phyloP scores from a whole-genome alignment of 2,113 vertebrate genomes.

The Laterallus jamaicensis region DNA sequence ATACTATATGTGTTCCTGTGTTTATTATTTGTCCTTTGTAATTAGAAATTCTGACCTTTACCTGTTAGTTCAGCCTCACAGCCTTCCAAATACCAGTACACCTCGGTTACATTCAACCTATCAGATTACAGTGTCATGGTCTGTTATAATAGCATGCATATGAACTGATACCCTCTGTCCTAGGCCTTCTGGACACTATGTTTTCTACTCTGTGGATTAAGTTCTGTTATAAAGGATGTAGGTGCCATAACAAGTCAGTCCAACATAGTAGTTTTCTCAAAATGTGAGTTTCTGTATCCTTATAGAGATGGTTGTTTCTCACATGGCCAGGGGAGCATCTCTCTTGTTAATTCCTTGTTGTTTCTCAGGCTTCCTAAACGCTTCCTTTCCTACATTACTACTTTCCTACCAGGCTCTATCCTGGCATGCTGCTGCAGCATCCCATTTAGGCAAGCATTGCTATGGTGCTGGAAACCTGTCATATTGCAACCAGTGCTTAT shows the following conservation, averaged over 20 bases:
- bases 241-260: not conserved
- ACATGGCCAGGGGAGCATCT: not conserved
- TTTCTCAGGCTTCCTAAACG: not conserved
- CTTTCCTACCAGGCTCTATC: not conserved
- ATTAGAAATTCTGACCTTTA: not conserved
- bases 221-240: not conserved
- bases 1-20: not conserved
- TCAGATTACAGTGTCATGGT: not conserved
- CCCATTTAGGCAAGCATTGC: accelerated
- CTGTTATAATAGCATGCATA: not conserved
- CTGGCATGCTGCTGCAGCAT: accelerated
- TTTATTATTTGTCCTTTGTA: not conserved
- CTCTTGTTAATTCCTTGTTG: not conserved
- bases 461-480: not conserved
- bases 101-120: not conserved
- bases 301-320: not conserved
- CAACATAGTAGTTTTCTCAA: not conserved
- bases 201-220: not conserved
- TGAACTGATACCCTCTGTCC: not conserved
- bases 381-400: not conserved
- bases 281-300: not conserved
- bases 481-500: not conserved
- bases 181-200: not conserved
- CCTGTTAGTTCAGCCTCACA: not conserved
- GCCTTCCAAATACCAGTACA: not conserved